phyloP scores from a whole-genome alignment of 2,888 invertebrate species.

The Polyommatus iphigenia region DNA sequence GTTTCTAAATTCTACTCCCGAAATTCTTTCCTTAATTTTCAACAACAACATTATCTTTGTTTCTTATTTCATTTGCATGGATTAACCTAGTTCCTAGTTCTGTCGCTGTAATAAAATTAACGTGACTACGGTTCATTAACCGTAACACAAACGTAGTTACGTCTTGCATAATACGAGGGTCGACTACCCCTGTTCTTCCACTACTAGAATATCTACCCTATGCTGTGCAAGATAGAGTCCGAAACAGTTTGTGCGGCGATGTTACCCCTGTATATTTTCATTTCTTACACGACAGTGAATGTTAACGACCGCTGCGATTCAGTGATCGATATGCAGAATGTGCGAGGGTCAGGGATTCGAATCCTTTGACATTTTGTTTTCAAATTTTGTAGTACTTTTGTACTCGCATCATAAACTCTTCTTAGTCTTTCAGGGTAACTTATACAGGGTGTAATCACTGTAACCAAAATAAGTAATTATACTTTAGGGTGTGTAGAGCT shows the following conservation, averaged over 20 bases:
- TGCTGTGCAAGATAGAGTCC: background rate
- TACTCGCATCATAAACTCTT: background rate
- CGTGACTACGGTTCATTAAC: constrained; percentile 10
- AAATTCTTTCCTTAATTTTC: no score
- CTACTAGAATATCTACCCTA: background rate
- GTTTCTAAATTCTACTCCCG: no score
- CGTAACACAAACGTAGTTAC: constrained; percentile 15
- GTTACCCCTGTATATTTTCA: background rate
- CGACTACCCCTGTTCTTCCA: background rate
- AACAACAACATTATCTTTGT: no score
- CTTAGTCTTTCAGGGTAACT: no score
- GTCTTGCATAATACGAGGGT: constrained; percentile 15
- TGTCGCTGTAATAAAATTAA: background rate
- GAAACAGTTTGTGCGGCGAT: background rate
- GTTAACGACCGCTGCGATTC: constrained; percentile 11
- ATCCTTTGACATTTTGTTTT: background rate
- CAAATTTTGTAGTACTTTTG: background rate
- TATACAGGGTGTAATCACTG: no score
- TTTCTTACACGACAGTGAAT: background rate
- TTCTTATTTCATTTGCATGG: background rate
- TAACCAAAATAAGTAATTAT: no score
- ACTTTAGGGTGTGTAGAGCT: no score
- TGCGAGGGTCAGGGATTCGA: constrained; percentile 6
- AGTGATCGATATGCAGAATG: background rate
- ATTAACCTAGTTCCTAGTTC: background rate